Base-by-base conservation (phyloP, 2,888 invertebrate genomes). In the Eurytoma californica region DNA sequence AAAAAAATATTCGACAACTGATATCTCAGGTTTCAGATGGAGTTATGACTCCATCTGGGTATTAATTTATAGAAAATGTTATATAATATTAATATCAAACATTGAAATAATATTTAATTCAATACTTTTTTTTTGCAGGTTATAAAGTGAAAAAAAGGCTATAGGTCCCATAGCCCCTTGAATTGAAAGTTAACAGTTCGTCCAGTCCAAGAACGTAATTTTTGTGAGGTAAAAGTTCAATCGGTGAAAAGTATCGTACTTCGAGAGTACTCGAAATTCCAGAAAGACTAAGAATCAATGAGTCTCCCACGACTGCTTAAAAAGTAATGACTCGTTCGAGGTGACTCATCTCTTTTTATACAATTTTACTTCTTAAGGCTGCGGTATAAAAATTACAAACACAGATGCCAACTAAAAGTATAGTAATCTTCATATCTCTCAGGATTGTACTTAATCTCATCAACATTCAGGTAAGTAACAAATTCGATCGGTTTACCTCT, bases 251-350 rank as follows among this genome's bases (percentile, higher is more conserved):
- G 72, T 83, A 84, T 70, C 83, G 68, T 14, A 82, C 81, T 65
- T 82, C 82, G 28, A 87, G 80, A 30, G 82, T 75, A 51, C 83
- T 85, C 5, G 82, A 78, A 14, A 77, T 83, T 63, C 86, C 85
- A 53, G 79, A 85, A 57, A 87, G 63, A 12, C 85, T 86, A 47
- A 86, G 67, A n/a, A 86, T 87, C 24, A 84, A 75, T 28, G 86
- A 85, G 61, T 80, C 65, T 24, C 70, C 73, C 82, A 82, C 82
- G 77, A 47, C 47, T 57, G 39, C 14, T 20, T 0, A 39, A 49
- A 3, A 2, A 0, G 16, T 18, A 14, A 51, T 57, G 47, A 57
- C 1, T 3, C 2, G 12, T 9, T 39, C 14, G 12, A 5, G 3
- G n/a, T 3, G 16, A 28, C 5, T 5, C 0, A 16, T 55, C 28